These are phyloP conservation scores for Piscicola geometra DNA, from an alignment of 2,888 invertebrate species.

Conservation along the genomic window DNA sequence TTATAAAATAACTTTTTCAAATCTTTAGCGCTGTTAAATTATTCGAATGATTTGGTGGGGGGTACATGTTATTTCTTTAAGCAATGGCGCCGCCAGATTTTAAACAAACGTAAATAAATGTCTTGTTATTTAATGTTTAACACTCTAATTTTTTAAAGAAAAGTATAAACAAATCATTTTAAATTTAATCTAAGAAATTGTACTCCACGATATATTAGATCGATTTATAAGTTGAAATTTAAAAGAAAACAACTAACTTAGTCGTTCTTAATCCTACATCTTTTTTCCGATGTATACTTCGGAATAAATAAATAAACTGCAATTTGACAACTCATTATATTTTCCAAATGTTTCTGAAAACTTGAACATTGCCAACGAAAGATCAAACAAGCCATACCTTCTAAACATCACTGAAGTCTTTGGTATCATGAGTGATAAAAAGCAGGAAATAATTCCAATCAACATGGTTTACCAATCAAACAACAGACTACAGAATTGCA, in stretches of 20 bases:
- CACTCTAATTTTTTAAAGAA: not conserved
- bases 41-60: conserved; percentile 2
- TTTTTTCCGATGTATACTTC: no score
- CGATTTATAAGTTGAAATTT: not conserved
- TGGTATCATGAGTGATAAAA: conserved; percentile 5
- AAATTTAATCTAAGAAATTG: not conserved
- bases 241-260: not conserved
- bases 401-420: no score
- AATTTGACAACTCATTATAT: no score
- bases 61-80: conserved; percentile 27
- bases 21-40: conserved; percentile 1
- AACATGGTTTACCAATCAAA: conserved; percentile 5
- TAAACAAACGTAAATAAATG: conserved; percentile 35
- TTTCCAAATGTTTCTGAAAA: no score
- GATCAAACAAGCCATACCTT: no score
- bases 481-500: not conserved
- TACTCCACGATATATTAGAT: not conserved
- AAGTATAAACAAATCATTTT: not conserved
- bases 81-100: conserved; percentile 40
- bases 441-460: conserved; percentile 5
- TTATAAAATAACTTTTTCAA: no score
- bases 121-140: conserved; percentile 17
- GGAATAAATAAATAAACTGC: no score
- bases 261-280: no score
- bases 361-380: no score